Evolutionary conservation across 2,113 vertebrate species (phyloP).

Genomic region (Hippopotamus amphibius): DNA sequence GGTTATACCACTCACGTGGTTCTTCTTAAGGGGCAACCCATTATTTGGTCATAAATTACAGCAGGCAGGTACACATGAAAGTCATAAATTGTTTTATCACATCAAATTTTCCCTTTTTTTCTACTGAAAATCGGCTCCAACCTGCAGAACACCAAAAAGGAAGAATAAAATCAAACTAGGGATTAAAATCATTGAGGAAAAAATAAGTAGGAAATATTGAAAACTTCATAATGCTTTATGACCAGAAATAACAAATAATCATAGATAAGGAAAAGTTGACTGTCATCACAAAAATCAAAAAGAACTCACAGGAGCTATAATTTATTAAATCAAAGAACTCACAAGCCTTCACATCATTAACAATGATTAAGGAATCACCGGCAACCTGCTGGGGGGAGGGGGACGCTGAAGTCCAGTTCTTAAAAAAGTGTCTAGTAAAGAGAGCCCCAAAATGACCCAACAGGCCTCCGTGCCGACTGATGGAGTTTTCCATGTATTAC

Average conservation of each 20-base stretch:
- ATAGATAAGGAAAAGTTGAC: background rate
- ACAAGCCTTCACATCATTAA: background rate
- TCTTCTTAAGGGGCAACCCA: constrained; percentile 34
- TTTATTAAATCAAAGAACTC: constrained; percentile 40
- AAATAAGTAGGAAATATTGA: background rate
- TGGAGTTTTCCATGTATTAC: background rate
- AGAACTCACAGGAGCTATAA: background rate
- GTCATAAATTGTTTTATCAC: constrained; percentile 22
- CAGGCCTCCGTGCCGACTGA: background rate
- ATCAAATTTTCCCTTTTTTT: constrained; percentile 53
- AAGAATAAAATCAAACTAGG: constrained; percentile 1
- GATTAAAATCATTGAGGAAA: constrained; percentile 33
- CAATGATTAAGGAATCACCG: constrained; percentile 25
- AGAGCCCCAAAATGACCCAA: background rate
- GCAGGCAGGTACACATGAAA: constrained; percentile 52
- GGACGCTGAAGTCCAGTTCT: background rate
- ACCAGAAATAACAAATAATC: background rate
- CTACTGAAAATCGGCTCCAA: constrained; percentile 51
- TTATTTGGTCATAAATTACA: constrained; percentile 52
- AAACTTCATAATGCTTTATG: background rate
- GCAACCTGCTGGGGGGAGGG: fast-evolving
- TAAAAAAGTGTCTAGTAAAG: background rate
- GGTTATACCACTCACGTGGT: constrained; percentile 34
- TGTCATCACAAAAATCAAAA: constrained; percentile 3
- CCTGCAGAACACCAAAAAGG: constrained; percentile 34